A percentile compares a stretch with the other conserved stretches of the same genome.
Evolutionary conservation across 2,888 invertebrate species (phyloP).

Genomic region (Patella caerulea): DNA sequence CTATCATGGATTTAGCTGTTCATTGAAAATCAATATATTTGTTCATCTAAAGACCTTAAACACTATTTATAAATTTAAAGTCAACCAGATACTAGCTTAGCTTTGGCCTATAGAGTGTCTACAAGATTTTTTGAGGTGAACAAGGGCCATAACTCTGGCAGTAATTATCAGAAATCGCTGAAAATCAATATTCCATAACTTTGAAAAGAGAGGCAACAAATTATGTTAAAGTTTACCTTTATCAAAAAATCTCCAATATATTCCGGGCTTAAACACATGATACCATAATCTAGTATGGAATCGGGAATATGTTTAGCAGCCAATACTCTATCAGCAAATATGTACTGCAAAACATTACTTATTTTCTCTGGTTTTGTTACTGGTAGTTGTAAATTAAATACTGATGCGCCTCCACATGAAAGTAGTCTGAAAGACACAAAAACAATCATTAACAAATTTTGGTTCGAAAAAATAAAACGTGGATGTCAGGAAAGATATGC

Average conservation of each 20-base stretch:
- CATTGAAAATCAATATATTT: no score
- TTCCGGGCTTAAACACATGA: slow-evolving; percentile 58
- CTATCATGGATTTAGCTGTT: no score
- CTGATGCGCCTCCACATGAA: slow-evolving; percentile 55
- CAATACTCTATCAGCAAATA: slow-evolving; percentile 48
- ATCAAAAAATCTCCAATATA: slow-evolving; percentile 63
- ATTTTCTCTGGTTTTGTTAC: slow-evolving; percentile 44
- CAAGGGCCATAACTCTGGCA: no score
- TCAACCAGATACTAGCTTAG: no score
- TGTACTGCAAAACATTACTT: slow-evolving; percentile 50
- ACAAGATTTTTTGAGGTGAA: no score
- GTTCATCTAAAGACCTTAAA: no score
- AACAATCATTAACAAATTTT: not conserved
- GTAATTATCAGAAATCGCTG: no score
- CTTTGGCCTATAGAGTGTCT: no score
- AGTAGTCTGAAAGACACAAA: slow-evolving; percentile 49
- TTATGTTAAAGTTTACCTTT: slow-evolving; percentile 42
- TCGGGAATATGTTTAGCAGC: slow-evolving; percentile 16
- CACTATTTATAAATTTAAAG: no score
- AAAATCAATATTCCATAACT: no score
- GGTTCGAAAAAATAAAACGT: not conserved
- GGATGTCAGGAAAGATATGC: no score
- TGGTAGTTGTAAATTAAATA: slow-evolving; percentile 52
- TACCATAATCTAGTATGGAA: slow-evolving; percentile 47
- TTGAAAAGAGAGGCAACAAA: not conserved